A percentile compares a stretch with the other conserved stretches of the same genome.
Conservation (phyloP, 2,888 invertebrate species). For the Pandemis corylana region DNA sequence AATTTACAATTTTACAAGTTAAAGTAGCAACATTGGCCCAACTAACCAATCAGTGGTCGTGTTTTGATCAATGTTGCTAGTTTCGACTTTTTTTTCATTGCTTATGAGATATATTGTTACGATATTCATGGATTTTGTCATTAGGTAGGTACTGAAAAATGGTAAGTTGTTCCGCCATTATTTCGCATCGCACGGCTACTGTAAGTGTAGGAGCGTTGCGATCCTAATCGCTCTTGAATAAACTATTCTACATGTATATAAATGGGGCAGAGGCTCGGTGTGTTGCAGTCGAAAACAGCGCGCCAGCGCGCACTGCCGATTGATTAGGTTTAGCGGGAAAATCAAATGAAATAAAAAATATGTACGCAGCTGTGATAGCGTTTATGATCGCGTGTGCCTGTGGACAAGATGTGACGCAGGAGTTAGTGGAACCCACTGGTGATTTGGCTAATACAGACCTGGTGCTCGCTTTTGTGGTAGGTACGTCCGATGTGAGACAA, state of each 20-base stretch:
- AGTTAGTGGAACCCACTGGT: conserved; percentile 52
- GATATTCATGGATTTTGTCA: no score
- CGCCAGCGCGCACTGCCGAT: conserved; percentile 68
- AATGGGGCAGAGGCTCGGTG: conserved; percentile 71
- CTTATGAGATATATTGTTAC: no score
- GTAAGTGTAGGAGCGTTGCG: conserved; percentile 48
- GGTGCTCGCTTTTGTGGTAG: conserved; percentile 74
- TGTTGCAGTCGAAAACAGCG: conserved; percentile 76
- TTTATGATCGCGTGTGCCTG: conserved; percentile 51
- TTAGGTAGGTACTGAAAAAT: no score
- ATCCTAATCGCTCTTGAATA: conserved; percentile 61
- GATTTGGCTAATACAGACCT: conserved; percentile 62
- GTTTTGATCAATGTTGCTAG: no score
- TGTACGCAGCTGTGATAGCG: conserved; percentile 54
- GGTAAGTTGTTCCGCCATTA: conserved; percentile 42
- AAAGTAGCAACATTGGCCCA: no score
- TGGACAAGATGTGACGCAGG: conserved; percentile 51
- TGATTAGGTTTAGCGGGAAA: conserved; percentile 49
- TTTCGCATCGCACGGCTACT: conserved; percentile 46
- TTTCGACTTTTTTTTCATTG: no score
- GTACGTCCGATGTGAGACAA: conserved; percentile 58
- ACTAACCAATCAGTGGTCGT: no score
- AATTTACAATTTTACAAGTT: no score
- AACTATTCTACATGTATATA: conserved; percentile 76
- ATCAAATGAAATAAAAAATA: conserved; percentile 55